Percentiles rank a stretch among this genome's conserved stretches.
phyloP scores from a whole-genome alignment of 2,797 vertebrate genomes.

The Danionella dracula region DNA sequence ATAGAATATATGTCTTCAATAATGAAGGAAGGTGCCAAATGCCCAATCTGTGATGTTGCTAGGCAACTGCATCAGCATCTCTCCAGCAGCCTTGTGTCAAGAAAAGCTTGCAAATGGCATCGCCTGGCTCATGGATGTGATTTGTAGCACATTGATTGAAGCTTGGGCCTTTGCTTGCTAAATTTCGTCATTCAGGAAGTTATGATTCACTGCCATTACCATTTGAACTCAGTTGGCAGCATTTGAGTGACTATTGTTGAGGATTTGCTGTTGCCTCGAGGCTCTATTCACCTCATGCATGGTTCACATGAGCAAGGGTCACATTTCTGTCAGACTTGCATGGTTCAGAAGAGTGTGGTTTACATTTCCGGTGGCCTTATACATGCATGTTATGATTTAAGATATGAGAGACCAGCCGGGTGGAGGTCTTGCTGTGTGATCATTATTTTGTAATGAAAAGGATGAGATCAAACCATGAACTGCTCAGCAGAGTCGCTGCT shows the following conservation, averaged over 20 bases:
- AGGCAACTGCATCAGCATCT: conserved; percentile 67
- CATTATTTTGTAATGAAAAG: neutral
- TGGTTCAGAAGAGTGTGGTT: too few relatives aligned
- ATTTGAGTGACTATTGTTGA: neutral
- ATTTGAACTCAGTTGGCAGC: neutral
- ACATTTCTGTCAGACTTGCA: neutral
- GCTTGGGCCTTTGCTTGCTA: conserved; percentile 1
- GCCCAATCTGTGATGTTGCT: conserved; percentile 63
- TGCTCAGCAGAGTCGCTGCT: neutral
- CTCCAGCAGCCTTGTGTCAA: conserved; percentile 43
- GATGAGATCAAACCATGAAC: neutral
- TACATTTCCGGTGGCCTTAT: neutral
- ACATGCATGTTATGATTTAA: neutral
- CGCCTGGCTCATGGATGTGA: neutral
- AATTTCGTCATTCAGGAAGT: neutral
- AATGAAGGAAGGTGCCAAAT: conserved; percentile 48
- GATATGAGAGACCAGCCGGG: too few relatives aligned
- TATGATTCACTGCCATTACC: neutral
- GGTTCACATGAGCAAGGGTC: too few relatives aligned
- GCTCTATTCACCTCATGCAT: neutral
- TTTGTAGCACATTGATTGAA: conserved; percentile 20
- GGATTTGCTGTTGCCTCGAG: neutral
- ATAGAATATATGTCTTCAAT: conserved; percentile 50
- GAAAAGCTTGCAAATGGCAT: conserved; percentile 25
- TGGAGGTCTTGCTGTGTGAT: neutral